Evolutionary conservation across 2,797 vertebrate species (phyloP).

Genomic region (Lutjanus campechanus): DNA sequence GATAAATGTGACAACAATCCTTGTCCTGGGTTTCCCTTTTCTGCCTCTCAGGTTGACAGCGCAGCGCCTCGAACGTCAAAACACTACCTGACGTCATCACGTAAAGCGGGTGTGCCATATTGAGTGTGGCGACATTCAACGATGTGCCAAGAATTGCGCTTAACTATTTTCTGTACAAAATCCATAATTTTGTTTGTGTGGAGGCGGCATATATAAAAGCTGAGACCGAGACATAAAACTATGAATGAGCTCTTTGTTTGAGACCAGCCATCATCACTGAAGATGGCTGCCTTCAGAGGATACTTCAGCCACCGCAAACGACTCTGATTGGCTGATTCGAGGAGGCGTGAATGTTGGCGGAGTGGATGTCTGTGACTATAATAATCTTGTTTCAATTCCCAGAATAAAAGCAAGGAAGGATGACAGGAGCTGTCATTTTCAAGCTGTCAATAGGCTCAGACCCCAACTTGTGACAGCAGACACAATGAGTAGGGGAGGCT

Average conservation of each 20-base stretch:
- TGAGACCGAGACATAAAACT: not conserved
- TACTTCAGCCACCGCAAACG: not conserved
- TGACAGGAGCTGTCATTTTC: not conserved
- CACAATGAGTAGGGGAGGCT: not conserved
- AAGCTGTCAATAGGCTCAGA: too few relatives aligned
- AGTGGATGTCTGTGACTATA: not conserved
- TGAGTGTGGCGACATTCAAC: constrained; percentile 11
- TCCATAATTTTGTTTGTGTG: accelerated
- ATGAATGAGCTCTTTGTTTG: not conserved
- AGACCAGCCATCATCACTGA: constrained; percentile 5
- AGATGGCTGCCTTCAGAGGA: constrained; percentile 26
- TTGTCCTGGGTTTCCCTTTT: constrained; percentile 18
- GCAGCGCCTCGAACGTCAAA: constrained; percentile 40
- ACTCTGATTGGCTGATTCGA: constrained; percentile 65
- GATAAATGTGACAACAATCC: not conserved
- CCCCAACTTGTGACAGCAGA: not conserved
- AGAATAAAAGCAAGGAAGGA: constrained; percentile 16
- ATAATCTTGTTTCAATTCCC: constrained; percentile 15
- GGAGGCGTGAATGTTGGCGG: constrained; percentile 54
- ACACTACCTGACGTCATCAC: constrained; percentile 48
- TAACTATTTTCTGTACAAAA: accelerated
- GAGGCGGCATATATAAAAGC: accelerated
- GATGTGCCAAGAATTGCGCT: too few relatives aligned
- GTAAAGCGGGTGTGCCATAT: constrained; percentile 36
- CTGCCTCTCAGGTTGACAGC: constrained; percentile 1